These are phyloP conservation scores for Bucorvus abyssinicus DNA, from an alignment of 2,797 vertebrate genomes.

Conservation along the genomic window DNA sequence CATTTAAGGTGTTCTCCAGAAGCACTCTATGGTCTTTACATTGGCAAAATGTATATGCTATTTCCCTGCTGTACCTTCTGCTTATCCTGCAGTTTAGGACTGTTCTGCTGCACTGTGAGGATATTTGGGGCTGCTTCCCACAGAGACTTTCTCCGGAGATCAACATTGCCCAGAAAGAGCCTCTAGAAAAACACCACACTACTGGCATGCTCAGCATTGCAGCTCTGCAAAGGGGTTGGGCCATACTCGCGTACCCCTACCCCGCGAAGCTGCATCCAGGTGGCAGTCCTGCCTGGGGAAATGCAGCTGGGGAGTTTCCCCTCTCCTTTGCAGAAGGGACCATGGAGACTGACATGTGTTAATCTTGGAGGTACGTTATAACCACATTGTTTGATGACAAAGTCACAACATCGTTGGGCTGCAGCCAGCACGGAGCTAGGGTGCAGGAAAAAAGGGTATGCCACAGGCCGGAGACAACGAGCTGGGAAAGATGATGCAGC, in stretches of 20 bases:
- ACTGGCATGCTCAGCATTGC: not conserved
- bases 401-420: fast-evolving
- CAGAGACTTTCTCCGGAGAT: not conserved
- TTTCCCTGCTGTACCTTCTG: not conserved
- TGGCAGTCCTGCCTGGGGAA: not conserved
- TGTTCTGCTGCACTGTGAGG: not conserved
- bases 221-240: fast-evolving
- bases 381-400: not conserved
- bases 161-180: not conserved
- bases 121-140: not conserved
- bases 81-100: not conserved
- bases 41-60: too few relatives aligned
- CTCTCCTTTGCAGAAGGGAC: not conserved
- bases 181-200: not conserved
- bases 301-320: not conserved
- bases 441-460: not conserved
- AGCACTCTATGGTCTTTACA: not conserved
- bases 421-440: not conserved
- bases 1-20: not conserved
- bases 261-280: not conserved
- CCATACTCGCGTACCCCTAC: fast-evolving
- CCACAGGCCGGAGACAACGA: not conserved
- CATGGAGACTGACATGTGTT: not conserved
- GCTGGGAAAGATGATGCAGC: not conserved
- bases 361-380: not conserved